phyloP scores from a whole-genome alignment of 1,140 invertebrate genomes.

The Dendrolimus kikuchii region DNA sequence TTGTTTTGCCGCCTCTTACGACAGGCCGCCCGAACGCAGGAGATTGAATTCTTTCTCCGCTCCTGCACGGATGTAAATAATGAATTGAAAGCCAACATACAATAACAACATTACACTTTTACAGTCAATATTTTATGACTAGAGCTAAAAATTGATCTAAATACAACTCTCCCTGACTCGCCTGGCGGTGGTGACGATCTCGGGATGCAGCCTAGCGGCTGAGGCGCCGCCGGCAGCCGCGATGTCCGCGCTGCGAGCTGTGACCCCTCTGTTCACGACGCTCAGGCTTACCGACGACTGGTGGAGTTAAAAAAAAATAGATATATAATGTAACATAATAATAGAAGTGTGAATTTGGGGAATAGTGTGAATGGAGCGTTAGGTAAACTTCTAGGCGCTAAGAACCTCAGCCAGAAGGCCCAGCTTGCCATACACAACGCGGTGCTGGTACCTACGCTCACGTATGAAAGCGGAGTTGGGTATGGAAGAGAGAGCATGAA shows the following conservation, averaged over 20 bases:
- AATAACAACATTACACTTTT: background rate
- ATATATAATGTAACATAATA: background rate
- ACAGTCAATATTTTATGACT: background rate
- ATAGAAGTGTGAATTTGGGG: no score
- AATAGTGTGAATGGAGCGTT: no score
- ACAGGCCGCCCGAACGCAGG: no score
- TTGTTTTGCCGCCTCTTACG: no score
- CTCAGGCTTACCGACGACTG: slow-evolving; percentile 76
- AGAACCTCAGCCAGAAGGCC: no score
- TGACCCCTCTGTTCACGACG: slow-evolving; percentile 73
- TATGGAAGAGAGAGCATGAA: no score
- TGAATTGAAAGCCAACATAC: background rate
- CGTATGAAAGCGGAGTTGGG: no score
- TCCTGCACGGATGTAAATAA: background rate
- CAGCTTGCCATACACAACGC: no score
- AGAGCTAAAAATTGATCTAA: slow-evolving; percentile 59
- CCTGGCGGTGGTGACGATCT: slow-evolving; percentile 83
- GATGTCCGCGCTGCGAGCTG: slow-evolving; percentile 63
- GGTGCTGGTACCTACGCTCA: no score
- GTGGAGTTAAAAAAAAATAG: background rate
- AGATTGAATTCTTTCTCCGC: no score
- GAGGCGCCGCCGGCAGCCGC: slow-evolving; percentile 24
- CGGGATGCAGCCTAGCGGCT: slow-evolving; percentile 63
- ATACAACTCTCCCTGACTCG: slow-evolving; percentile 89
- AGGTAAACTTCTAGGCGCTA: no score